Conservation (phyloP, 2,888 invertebrate species). For the Andrena fulva region DNA sequence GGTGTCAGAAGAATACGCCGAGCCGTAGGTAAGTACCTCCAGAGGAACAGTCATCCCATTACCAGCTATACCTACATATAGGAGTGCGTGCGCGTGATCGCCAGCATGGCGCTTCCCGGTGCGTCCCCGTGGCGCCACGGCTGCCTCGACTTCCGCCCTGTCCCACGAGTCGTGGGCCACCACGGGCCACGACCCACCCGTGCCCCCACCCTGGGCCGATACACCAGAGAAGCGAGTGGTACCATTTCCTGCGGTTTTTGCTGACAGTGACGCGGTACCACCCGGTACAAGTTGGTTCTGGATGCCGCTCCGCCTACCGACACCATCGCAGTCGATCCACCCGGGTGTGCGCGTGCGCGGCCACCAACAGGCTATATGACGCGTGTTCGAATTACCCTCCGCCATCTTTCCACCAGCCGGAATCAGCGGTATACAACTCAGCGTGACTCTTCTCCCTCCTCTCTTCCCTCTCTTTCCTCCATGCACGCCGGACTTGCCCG, state of each 20-base stretch:
- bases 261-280: constrained; percentile 64
- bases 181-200: constrained; percentile 33
- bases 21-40: background rate
- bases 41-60: constrained; percentile 47
- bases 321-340: constrained; percentile 63
- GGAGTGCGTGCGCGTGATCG: constrained; percentile 53
- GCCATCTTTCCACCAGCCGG: constrained; percentile 68
- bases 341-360: constrained; percentile 60
- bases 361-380: constrained; percentile 54
- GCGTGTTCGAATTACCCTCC: constrained; percentile 73
- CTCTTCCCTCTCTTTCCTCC: constrained; percentile 7
- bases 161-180: constrained; percentile 8
- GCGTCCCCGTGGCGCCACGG: constrained; percentile 32
- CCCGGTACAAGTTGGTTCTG: constrained; percentile 61
- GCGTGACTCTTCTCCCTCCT: constrained; percentile 42
- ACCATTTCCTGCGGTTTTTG: constrained; percentile 66
- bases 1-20: no score
- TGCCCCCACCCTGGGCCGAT: constrained; percentile 27
- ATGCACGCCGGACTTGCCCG: background rate
- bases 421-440: constrained; percentile 56
- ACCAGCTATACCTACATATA: constrained; percentile 2
- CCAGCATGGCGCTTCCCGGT: constrained; percentile 57
- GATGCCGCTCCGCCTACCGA: constrained; percentile 64
- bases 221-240: constrained; percentile 53
- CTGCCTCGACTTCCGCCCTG: constrained; percentile 43